Conservation (phyloP, 2,888 invertebrate genomes). For the Pyralis farinalis region DNA sequence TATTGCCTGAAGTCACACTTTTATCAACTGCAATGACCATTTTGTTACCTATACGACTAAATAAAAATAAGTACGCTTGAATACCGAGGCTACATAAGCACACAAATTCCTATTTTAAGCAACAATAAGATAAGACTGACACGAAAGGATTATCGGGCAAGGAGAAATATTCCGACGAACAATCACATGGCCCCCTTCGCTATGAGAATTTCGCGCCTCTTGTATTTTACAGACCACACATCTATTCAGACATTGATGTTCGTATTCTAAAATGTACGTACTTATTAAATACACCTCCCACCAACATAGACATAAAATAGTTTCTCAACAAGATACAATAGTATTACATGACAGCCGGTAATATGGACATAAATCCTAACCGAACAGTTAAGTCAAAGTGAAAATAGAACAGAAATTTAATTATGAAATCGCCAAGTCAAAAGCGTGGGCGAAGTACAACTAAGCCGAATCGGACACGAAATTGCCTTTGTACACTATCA, state of each 20-base stretch:
- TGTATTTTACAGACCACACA: not conserved
- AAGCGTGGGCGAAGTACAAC: constrained; percentile 4
- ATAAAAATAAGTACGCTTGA: too few relatives aligned
- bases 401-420: constrained; percentile 5
- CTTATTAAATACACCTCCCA: too few relatives aligned
- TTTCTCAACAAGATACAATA: not conserved
- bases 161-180: constrained; percentile 11
- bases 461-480: constrained; percentile 5
- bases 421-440: constrained; percentile 8
- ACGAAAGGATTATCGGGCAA: constrained; percentile 15
- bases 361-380: constrained; percentile 3
- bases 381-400: constrained; percentile 3
- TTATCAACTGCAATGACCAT: too few relatives aligned
- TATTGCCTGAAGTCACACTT: too few relatives aligned
- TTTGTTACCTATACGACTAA: too few relatives aligned
- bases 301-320: not conserved
- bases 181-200: constrained; percentile 7
- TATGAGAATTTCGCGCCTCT: constrained; percentile 4
- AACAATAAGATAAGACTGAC: constrained; percentile 14
- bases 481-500: constrained; percentile 5
- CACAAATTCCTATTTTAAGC: constrained; percentile 19
- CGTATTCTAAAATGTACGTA: too few relatives aligned
- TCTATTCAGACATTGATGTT: too few relatives aligned
- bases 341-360: not conserved
- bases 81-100: too few relatives aligned